A percentile compares a stretch with the other conserved stretches of the same genome.
Evolutionary conservation across 2,888 invertebrate species (phyloP).

Genomic region (Drosophila trichaetosa): DNA sequence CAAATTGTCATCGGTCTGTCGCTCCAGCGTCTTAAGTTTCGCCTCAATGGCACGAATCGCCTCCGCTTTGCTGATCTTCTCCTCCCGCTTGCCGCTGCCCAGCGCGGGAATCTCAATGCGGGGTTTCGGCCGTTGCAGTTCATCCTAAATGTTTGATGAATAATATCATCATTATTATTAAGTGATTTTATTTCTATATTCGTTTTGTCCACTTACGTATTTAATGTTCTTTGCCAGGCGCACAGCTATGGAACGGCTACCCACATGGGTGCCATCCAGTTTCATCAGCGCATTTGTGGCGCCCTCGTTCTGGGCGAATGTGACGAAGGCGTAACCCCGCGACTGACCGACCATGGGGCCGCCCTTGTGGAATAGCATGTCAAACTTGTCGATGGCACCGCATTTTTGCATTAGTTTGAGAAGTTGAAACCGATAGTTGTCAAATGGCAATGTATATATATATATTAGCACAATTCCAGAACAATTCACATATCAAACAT

Average conservation of each 20-base stretch:
- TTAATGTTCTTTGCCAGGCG: slow-evolving; percentile 92
- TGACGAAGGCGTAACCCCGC: slow-evolving; percentile 97
- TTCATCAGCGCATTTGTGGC: slow-evolving; percentile 90
- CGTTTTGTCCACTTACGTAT: slow-evolving; percentile 85
- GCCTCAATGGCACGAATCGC: slow-evolving; percentile 95
- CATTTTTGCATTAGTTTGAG: slow-evolving; percentile 98
- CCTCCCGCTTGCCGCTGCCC: slow-evolving; percentile 87
- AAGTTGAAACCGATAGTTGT: slow-evolving; percentile 94
- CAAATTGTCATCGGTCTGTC: slow-evolving; percentile 89
- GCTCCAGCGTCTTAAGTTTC: slow-evolving; percentile 92
- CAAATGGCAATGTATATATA: slow-evolving; percentile 49
- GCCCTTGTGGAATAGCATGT: slow-evolving; percentile 96
- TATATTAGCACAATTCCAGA: slow-evolving; percentile 48
- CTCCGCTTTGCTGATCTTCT: slow-evolving; percentile 90
- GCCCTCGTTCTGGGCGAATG: slow-evolving; percentile 88
- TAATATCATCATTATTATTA: not conserved
- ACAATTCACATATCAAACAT: not conserved
- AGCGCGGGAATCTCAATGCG: slow-evolving; percentile 92
- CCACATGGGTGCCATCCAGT: slow-evolving; percentile 90
- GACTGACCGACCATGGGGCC: slow-evolving; percentile 95
- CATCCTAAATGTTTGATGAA: slow-evolving; percentile 87
- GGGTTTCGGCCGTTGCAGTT: slow-evolving; percentile 90
- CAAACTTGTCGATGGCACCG: slow-evolving; percentile 97
- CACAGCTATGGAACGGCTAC: slow-evolving; percentile 91
- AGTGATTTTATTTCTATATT: not conserved